Percentiles rank a stretch among this genome's conserved stretches.
Evolutionary conservation across 2,797 vertebrate species (phyloP).

Genomic region (Chaetophractus vellerosus): DNA sequence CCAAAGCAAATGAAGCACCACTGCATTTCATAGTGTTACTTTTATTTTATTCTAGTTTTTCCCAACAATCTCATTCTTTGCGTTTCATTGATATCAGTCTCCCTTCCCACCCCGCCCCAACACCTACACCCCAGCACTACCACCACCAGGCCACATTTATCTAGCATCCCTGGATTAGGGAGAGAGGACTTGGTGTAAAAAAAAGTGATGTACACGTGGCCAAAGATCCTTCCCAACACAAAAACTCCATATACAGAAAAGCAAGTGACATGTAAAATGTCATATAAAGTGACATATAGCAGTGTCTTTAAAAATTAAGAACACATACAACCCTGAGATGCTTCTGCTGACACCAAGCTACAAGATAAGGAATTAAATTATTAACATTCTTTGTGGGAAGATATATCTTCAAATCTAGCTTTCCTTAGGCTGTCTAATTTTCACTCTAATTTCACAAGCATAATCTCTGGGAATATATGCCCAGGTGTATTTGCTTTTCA

Average conservation of each 20-base stretch:
- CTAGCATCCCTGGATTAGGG: background rate
- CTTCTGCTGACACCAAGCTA: background rate
- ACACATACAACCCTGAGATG: background rate
- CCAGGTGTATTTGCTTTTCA: constrained; percentile 48
- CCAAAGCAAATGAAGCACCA: background rate
- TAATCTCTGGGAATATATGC: constrained; percentile 61
- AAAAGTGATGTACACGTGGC: background rate
- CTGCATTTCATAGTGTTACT: background rate
- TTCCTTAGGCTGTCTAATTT: constrained; percentile 58
- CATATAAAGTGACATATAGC: background rate
- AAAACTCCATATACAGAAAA: background rate
- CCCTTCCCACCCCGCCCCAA: background rate
- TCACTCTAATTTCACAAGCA: constrained; percentile 28
- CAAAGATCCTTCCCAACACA: background rate
- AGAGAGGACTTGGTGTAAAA: background rate
- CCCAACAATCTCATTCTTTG: background rate
- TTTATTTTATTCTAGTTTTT: background rate
- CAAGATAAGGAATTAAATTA: constrained; percentile 32
- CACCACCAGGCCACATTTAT: background rate
- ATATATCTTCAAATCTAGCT: constrained; percentile 11
- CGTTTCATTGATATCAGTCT: background rate
- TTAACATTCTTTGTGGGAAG: background rate
- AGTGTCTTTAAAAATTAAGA: constrained; percentile 39
- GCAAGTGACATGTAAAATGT: background rate
- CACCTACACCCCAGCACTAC: background rate